Evolutionary conservation across 1,140 invertebrate species (phyloP).

Genomic region (Drosophila navojoa): DNA sequence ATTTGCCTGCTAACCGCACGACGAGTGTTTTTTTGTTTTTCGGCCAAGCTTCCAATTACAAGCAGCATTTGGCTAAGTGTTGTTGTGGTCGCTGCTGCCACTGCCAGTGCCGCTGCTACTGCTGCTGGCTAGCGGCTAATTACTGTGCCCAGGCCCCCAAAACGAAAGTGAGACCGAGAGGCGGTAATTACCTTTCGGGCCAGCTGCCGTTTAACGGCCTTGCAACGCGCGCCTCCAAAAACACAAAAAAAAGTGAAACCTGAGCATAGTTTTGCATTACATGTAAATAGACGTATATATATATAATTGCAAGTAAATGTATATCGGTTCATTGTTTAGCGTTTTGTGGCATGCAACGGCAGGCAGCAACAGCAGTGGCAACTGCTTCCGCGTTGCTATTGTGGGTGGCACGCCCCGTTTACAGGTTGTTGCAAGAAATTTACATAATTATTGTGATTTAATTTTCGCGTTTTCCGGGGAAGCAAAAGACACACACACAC

Average conservation of each 20-base stretch:
- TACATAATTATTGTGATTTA: slow-evolving; percentile 76
- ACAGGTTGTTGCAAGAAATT: slow-evolving; percentile 35
- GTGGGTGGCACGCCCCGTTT: slow-evolving; percentile 55
- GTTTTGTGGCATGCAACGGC: slow-evolving; percentile 25
- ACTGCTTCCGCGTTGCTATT: slow-evolving; percentile 58
- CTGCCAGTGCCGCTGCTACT: not conserved
- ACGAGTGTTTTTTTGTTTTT: not conserved
- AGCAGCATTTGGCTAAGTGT: slow-evolving; percentile 38
- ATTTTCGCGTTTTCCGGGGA: slow-evolving; percentile 53
- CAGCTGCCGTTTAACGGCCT: slow-evolving; percentile 40
- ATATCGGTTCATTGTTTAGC: not conserved
- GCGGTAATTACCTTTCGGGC: slow-evolving; percentile 46
- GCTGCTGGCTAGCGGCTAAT: slow-evolving; percentile 36
- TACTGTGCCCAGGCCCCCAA: slow-evolving; percentile 19
- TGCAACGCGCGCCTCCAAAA: slow-evolving; percentile 33
- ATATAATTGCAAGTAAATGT: slow-evolving; percentile 20
- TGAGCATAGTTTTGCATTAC: slow-evolving; percentile 10
- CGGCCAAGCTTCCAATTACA: slow-evolving; percentile 35
- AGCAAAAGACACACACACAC: slow-evolving; percentile 4
- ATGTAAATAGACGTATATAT: not conserved
- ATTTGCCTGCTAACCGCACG: slow-evolving; percentile 52
- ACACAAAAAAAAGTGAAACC: slow-evolving; percentile 37
- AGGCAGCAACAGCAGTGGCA: not conserved
- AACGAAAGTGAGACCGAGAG: slow-evolving; percentile 45
- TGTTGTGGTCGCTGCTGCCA: slow-evolving; percentile 4